Conservation (phyloP, 2,113 vertebrate species). For the Aptenodytes forsteri region DNA sequence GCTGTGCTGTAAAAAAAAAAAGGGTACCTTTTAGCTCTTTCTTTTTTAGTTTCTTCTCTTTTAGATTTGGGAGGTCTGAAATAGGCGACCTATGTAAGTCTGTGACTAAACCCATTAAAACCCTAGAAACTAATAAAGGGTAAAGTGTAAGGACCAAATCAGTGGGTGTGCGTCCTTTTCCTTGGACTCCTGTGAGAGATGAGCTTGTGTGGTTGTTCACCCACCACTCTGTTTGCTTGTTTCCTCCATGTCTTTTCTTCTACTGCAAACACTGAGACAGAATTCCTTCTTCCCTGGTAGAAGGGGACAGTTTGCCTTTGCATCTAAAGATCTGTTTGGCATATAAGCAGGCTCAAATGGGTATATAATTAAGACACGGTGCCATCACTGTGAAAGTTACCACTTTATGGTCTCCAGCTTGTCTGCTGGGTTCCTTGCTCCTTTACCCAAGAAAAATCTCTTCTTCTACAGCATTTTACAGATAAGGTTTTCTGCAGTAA, state of each 20-base stretch:
- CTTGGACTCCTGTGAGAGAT: background rate
- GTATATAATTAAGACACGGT: background rate
- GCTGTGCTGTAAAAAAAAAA: background rate
- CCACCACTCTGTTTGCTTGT: background rate
- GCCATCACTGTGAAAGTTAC: background rate
- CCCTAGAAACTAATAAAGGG: background rate
- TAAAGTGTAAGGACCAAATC: background rate
- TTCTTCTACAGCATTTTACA: background rate
- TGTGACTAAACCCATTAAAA: background rate
- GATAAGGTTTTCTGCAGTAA: background rate
- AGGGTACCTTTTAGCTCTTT: background rate
- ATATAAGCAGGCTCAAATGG: background rate
- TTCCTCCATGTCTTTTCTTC: background rate
- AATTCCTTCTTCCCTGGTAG: background rate
- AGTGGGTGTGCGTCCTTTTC: background rate
- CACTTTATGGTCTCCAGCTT: background rate
- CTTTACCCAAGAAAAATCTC: background rate
- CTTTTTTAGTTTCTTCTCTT: background rate
- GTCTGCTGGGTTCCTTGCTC: background rate
- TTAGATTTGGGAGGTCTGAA: background rate
- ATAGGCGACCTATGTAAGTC: background rate
- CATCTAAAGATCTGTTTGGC: background rate
- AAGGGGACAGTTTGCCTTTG: background rate
- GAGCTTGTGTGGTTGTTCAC: background rate
- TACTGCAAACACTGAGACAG: background rate